phyloP scores from a whole-genome alignment of 1,140 invertebrate species.

The Zaprionus capensis region DNA sequence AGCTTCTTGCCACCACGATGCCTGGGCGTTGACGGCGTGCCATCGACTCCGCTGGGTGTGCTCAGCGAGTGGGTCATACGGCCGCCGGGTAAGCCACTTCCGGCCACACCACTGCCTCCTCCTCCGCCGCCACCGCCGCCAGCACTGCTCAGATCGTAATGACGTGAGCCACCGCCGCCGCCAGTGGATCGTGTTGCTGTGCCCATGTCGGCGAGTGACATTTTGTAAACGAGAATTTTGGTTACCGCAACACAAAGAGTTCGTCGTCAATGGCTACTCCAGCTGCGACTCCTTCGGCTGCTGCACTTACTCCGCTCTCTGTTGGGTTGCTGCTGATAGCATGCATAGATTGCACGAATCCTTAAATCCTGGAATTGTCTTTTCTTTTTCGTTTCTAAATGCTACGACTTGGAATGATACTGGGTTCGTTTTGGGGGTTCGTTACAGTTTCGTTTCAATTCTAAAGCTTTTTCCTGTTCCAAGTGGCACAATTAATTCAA shows the following conservation, averaged over 20 bases:
- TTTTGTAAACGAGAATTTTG: constrained; percentile 83
- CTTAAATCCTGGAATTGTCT: constrained; percentile 6
- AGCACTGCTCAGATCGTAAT: constrained; percentile 51
- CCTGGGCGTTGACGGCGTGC: constrained; percentile 89
- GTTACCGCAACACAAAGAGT: constrained; percentile 37
- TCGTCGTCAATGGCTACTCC: not conserved
- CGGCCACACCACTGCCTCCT: constrained; percentile 23
- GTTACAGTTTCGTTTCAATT: constrained; percentile 43
- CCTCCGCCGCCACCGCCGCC: constrained; percentile 23
- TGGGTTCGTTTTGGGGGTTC: constrained; percentile 48
- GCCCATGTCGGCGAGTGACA: constrained; percentile 83
- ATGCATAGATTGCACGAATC: constrained; percentile 54
- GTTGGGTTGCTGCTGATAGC: not conserved
- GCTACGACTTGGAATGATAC: constrained; percentile 68
- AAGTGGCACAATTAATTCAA: constrained; percentile 47
- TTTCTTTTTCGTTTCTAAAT: constrained; percentile 50
- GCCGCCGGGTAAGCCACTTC: constrained; percentile 59
- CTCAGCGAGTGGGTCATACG: constrained; percentile 93
- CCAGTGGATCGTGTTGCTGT: constrained; percentile 66
- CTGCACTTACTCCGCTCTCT: constrained; percentile 34
- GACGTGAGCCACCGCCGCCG: constrained; percentile 42
- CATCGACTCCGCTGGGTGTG: constrained; percentile 92
- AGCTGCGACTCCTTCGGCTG: constrained; percentile 6
- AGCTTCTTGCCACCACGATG: constrained; percentile 93
- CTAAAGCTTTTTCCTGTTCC: constrained; percentile 39